These are phyloP conservation scores for Lagodon rhomboides DNA, from an alignment of 2,797 vertebrate species.

Conservation along the genomic window DNA sequence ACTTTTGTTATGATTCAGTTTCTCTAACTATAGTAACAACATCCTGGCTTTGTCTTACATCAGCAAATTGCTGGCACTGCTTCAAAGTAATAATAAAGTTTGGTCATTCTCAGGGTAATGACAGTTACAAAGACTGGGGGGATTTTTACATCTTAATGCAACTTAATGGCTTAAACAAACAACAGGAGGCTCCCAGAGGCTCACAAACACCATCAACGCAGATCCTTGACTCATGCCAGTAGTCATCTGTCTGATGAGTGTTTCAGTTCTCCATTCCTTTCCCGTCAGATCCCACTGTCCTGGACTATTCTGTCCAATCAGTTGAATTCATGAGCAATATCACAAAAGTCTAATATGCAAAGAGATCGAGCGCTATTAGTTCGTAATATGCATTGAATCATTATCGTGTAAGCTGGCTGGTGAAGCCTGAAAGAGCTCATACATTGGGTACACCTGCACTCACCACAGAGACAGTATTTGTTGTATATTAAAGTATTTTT, in stretches of 20 bases:
- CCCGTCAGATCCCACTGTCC: neutral
- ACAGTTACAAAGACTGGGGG: no score
- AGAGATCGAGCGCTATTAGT: neutral
- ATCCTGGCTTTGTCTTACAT: neutral
- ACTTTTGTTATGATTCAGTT: neutral
- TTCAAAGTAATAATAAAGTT: neutral
- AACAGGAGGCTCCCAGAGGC: neutral
- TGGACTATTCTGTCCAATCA: no score
- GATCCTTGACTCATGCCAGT: neutral
- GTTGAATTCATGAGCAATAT: neutral
- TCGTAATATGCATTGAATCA: neutral
- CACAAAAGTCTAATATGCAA: neutral
- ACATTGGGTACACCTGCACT: no score
- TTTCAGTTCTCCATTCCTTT: neutral
- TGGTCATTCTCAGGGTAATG: neutral
- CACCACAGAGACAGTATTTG: no score
- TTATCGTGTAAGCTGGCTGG: neutral
- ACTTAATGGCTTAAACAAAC: neutral
- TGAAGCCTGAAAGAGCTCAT: no score
- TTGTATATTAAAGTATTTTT: no score
- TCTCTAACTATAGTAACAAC: fast-evolving
- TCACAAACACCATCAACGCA: no score
- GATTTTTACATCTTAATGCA: no score
- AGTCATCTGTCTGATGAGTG: neutral
- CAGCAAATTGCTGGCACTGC: neutral